Conservation (phyloP, 1,140 invertebrate species). For the Lutraria rhynchaena region DNA sequence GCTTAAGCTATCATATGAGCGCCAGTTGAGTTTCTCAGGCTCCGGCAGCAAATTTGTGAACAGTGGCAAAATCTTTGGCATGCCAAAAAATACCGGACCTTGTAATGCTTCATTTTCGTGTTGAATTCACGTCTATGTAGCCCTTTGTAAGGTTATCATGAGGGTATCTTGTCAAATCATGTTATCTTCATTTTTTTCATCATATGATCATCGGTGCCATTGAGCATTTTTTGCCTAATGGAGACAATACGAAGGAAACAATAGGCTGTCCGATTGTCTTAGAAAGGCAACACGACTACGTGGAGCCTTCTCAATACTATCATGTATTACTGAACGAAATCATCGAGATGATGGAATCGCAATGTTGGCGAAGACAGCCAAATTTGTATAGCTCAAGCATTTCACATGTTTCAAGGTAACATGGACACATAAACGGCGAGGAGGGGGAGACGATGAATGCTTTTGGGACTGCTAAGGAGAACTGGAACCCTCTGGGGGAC, state of each 20-base stretch:
- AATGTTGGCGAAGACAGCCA: no score
- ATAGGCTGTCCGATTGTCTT: conserved; percentile 55
- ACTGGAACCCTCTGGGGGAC: not conserved
- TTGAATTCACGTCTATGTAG: conserved; percentile 50
- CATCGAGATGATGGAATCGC: no score
- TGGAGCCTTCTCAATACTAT: not conserved
- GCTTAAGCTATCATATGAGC: conserved; percentile 16
- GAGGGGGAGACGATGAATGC: not conserved
- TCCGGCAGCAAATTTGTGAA: conserved; percentile 39
- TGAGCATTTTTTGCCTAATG: conserved; percentile 49
- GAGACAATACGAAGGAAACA: conserved; percentile 66
- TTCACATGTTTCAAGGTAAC: not conserved
- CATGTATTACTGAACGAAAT: not conserved
- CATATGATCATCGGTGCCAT: conserved; percentile 55
- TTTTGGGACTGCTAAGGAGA: conserved; percentile 34
- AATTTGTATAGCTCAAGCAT: not conserved
- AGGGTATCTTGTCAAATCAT: conserved; percentile 51
- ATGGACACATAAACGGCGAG: not conserved
- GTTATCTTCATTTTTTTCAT: conserved; percentile 47
- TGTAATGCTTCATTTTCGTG: conserved; percentile 57
- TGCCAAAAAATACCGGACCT: conserved; percentile 45
- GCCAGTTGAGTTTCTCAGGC: conserved; percentile 27
- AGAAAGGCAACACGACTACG: conserved; percentile 16
- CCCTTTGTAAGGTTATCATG: conserved; percentile 41
- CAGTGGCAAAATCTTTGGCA: conserved; percentile 37